These are phyloP conservation scores for Petrolisthes manimaculis DNA, from an alignment of 2,888 invertebrate species.

Conservation along the genomic window DNA sequence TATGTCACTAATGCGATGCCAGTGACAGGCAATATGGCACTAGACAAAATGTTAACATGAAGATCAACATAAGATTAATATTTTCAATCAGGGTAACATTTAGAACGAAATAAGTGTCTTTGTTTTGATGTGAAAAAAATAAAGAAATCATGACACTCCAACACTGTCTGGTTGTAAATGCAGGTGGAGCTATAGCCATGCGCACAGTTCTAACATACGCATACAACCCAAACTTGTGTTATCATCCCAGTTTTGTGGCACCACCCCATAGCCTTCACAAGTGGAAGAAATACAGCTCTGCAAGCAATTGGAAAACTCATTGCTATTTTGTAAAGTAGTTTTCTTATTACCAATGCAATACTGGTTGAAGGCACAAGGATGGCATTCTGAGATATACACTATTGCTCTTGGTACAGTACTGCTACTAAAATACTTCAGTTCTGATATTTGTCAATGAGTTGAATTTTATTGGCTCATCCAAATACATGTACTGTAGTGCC, in stretches of 20 bases:
- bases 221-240: neutral
- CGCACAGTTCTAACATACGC: conserved; percentile 13
- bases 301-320: no score
- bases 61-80: neutral
- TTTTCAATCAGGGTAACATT: neutral
- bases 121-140: neutral
- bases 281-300: no score
- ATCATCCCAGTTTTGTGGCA: no score
- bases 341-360: neutral
- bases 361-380: neutral
- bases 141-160: conserved; percentile 25
- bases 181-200: conserved; percentile 39
- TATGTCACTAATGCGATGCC: conserved; percentile 24
- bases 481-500: no score
- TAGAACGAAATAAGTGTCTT: neutral
- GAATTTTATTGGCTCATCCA: no score
- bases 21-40: neutral
- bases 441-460: no score
- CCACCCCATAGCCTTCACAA: no score
- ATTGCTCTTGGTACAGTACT: neutral
- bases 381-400: conserved; percentile 6
- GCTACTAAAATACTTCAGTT: no score
- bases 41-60: neutral
- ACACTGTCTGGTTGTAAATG: conserved; percentile 22
- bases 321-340: no score